Percentiles rank a stretch among this genome's conserved stretches.
Conservation (phyloP, 2,888 invertebrate genomes). For the Thera obeliscata region DNA sequence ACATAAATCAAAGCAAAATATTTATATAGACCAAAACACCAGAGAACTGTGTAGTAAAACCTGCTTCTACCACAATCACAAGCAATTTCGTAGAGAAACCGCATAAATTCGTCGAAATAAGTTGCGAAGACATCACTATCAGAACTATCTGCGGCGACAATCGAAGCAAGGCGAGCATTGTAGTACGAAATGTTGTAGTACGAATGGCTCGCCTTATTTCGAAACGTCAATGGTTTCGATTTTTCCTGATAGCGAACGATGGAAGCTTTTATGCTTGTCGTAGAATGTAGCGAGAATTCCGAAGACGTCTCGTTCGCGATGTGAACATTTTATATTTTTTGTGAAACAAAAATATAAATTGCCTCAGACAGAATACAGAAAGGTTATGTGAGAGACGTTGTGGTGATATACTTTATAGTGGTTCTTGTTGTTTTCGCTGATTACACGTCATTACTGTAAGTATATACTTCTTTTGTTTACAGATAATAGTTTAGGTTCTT, state of each 20-base stretch:
- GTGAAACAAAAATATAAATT: conserved; percentile 5
- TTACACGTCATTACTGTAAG: background rate
- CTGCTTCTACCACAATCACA: background rate
- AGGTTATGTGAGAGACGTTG: background rate
- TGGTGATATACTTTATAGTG: background rate
- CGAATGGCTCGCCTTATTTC: conserved; percentile 28
- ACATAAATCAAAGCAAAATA: too few relatives aligned
- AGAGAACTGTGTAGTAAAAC: background rate
- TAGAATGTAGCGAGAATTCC: conserved; percentile 16
- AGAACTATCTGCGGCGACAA: conserved; percentile 1
- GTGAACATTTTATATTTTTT: conserved; percentile 11
- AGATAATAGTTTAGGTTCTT: background rate
- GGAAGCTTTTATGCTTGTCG: conserved; percentile 36
- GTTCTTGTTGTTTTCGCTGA: background rate
- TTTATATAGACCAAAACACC: too few relatives aligned
- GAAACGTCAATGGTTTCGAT: conserved; percentile 40
- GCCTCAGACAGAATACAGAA: background rate
- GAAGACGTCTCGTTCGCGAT: conserved; percentile 3
- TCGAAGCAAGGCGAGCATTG: conserved; percentile 10
- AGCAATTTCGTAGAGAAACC: background rate
- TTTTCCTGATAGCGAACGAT: conserved; percentile 36
- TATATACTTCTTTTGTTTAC: background rate
- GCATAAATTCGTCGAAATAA: conserved; percentile 8
- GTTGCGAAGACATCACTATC: background rate
- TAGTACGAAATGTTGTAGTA: conserved; percentile 1